Evolutionary conservation across 2,888 invertebrate genomes (phyloP), one percentile per base, ranked within the genome.

Genomic region (Phyllotreta striolata): DNA sequence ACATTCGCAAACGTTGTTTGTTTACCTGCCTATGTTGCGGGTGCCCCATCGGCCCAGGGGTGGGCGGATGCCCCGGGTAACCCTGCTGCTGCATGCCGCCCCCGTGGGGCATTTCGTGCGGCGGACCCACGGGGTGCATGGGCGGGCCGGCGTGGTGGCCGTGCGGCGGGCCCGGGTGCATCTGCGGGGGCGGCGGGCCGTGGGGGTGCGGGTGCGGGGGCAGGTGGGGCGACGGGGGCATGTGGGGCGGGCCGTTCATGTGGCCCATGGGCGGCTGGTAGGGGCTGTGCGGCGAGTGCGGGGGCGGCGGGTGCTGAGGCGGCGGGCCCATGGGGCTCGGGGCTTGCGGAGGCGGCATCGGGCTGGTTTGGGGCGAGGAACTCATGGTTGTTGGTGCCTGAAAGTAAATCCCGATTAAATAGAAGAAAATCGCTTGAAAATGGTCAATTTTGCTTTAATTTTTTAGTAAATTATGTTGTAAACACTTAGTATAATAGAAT

Each of bases 251-350:
- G 47, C 67, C 67, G 12, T 62, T 51, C 56, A 77, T 83, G 76
- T 89, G 65, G 7, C 47, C 34, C 56, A 60, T 62, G 10, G 58
- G 34, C 8, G 62, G 52, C 46, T 63, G 66, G 35, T 66, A 66
- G 5, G 66, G 55, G 40, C 60, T 66, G 39, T 62, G 62, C 24
- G 87, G 88, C 60, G 87, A 88, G 24, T 24, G 24, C 35, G 89
- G 86, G n/a, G 89, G 90, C 38, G 89, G 89, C 63, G 91, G 91
- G 72, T 91, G 90, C 78, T 92, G 92, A 5, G 89, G 90, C 4
- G 90, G 90, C 6, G 92, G 92, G 0, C 92, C 92, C 93, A 93
- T 93, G 0, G 93, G 92, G 76, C 92, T 92, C 13, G 92, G 92
- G 3, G 91, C 91, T 82, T 93, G 93, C 3, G 93, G 92, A 51